Conservation (phyloP, 2,113 vertebrate species). For the Myocastor coypus region DNA sequence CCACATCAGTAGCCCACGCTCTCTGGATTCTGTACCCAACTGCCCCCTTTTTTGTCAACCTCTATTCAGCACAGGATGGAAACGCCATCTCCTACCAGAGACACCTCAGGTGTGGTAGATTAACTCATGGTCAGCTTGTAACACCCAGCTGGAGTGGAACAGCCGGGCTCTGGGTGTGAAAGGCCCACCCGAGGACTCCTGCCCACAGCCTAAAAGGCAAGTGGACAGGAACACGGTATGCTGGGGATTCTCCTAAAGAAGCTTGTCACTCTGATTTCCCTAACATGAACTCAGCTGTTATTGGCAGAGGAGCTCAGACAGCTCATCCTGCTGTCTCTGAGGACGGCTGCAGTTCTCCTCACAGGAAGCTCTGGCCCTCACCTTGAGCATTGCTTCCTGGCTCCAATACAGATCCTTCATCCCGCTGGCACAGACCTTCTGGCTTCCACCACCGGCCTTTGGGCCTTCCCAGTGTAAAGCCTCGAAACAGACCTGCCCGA, state of each 20-base stretch:
- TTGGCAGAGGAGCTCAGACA: background rate
- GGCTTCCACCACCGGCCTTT: background rate
- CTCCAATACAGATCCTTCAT: background rate
- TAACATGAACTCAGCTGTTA: background rate
- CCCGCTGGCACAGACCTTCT: background rate
- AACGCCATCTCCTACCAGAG: background rate
- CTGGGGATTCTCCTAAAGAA: background rate
- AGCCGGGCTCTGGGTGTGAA: background rate
- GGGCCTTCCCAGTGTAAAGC: background rate
- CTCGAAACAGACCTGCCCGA: background rate
- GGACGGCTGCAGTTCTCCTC: background rate
- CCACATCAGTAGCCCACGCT: background rate
- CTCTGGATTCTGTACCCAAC: background rate
- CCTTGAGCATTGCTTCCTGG: background rate
- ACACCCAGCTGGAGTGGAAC: background rate
- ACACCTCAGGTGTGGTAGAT: background rate
- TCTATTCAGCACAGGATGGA: background rate
- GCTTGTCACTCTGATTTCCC: background rate
- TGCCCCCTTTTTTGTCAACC: background rate
- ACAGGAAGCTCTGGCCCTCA: background rate
- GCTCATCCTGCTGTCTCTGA: background rate
- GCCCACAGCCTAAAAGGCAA: background rate
- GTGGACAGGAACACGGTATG: background rate
- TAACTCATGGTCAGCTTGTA: background rate
- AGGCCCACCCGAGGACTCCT: background rate